Percentiles rank a stretch among this genome's conserved stretches.
Evolutionary conservation across 37 sponge, comb jelly and placozoan genomes (phyloP).

Genomic region (Aplysina aerophoba): DNA sequence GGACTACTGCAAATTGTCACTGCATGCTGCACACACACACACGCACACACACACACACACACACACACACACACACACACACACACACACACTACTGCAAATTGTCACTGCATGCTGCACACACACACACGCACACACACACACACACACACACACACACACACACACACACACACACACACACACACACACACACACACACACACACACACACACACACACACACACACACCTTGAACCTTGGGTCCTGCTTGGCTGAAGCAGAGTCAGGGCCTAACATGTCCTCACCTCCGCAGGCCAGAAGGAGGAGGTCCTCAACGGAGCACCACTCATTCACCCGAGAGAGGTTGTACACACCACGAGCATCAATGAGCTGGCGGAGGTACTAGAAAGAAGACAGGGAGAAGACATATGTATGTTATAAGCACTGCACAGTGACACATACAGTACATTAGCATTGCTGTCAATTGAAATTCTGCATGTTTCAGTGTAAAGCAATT

Average conservation of each 20-base stretch:
- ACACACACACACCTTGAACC: no score
- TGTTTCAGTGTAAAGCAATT: no score
- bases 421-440: constrained; percentile 7
- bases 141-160: background rate
- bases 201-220: background rate
- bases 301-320: constrained; percentile 79
- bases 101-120: background rate
- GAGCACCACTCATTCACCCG: constrained; percentile 69
- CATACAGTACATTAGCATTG: no score
- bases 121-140: background rate
- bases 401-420: background rate
- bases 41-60: no score
- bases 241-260: no score
- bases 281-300: constrained; percentile 41
- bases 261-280: background rate
- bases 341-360: constrained; percentile 71
- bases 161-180: background rate
- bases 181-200: constrained; percentile 8
- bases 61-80: constrained; percentile 20
- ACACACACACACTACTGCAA: background rate
- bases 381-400: constrained; percentile 57
- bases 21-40: no score
- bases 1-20: no score
- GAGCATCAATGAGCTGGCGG: constrained; percentile 75
- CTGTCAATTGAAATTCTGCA: no score